Percentiles rank a stretch among this genome's conserved stretches.
phyloP scores from a whole-genome alignment of 2,797 vertebrate species.

The Gambelia wislizenii region DNA sequence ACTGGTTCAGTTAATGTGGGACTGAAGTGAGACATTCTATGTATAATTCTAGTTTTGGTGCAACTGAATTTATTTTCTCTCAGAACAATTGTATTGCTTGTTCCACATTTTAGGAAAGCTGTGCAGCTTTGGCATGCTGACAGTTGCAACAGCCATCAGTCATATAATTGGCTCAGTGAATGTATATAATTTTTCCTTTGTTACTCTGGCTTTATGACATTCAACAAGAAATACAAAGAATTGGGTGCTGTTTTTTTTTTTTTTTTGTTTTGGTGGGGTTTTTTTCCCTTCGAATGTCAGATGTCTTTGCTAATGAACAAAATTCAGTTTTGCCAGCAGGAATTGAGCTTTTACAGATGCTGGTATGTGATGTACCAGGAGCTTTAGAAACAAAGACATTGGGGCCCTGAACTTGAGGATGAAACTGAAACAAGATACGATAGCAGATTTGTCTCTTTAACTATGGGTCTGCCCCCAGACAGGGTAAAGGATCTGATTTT shows the following conservation, averaged over 20 bases:
- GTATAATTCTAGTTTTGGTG: not conserved
- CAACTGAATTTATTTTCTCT: not conserved
- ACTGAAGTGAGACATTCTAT: not conserved
- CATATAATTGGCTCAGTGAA: constrained; percentile 30
- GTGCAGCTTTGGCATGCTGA: not conserved
- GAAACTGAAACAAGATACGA: not conserved
- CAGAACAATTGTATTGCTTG: not conserved
- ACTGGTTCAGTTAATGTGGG: not conserved
- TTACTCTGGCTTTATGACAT: not conserved
- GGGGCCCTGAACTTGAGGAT: too few species aligned
- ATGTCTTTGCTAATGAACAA: constrained; percentile 24
- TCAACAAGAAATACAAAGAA: not conserved
- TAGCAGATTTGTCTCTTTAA: not conserved
- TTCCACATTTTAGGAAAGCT: rapidly evolving
- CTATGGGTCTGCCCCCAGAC: not conserved
- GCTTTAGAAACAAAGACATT: not conserved
- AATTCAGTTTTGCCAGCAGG: not conserved
- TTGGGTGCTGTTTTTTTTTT: not conserved
- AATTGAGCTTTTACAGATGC: not conserved
- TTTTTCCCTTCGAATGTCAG: not conserved
- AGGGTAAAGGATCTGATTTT: not conserved
- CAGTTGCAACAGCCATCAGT: not conserved
- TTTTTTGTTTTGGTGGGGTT: too few species aligned
- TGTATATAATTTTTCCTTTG: not conserved
- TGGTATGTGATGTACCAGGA: too few species aligned